These are phyloP conservation scores for Panagrolaimus sp. DNA, from an alignment of 1,140 invertebrate genomes.

Conservation along the genomic window DNA sequence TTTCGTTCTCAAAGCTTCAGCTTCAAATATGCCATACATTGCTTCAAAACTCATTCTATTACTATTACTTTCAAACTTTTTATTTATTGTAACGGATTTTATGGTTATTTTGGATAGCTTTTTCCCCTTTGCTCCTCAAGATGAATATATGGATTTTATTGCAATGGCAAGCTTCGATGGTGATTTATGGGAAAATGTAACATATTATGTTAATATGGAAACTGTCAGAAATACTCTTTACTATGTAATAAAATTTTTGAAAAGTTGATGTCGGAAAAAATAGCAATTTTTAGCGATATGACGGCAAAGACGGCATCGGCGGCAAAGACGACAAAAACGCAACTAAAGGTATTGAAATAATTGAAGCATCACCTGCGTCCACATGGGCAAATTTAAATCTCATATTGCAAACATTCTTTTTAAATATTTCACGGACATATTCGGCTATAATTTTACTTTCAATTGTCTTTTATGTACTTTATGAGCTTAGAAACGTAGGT, in stretches of 20 bases:
- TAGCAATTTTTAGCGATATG: no score
- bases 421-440: constrained; percentile 1
- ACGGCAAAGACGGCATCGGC: no score
- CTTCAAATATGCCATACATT: not conserved
- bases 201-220: constrained; percentile 9
- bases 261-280: no score
- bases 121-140: not conserved
- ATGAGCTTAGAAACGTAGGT: not conserved
- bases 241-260: not conserved
- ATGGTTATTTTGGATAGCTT: constrained; percentile 4
- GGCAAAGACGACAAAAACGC: no score
- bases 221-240: constrained; percentile 1
- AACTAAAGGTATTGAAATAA: no score
- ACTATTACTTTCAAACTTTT: not conserved
- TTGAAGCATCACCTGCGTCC: no score
- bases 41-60: not conserved
- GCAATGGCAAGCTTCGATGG: not conserved
- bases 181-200: constrained; percentile 1
- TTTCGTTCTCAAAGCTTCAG: not conserved
- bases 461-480: not conserved
- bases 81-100: not conserved
- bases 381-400: not conserved
- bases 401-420: not conserved
- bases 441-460: not conserved
- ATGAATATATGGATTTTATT: not conserved